Evolutionary conservation across 2,888 invertebrate species (phyloP), one percentile per base, ranked within the genome.

Genomic region (Crocallis elinguaria): DNA sequence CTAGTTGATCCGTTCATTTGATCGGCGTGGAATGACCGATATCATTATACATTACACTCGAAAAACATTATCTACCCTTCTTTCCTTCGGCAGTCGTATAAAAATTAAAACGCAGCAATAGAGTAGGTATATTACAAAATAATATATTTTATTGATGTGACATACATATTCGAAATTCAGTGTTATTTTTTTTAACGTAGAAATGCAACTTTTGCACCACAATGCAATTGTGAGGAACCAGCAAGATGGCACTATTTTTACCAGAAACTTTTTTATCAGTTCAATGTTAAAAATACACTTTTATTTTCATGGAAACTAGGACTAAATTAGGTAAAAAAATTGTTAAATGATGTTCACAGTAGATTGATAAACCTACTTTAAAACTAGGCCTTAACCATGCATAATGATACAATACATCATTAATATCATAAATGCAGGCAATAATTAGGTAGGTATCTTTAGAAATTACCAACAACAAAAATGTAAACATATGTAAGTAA

Each of bases 141-240:
- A 79, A 79, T 82, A 78, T 80, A 79, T 83, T 82, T 79, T 79
- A 81, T 74, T 82, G 82, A 79, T 77, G 79, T 79, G 77, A 81
- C 75, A 79, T 78, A 77, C 48, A 59, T 64, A 62, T 64, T 58
- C 42, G 49, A 60, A 62, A 62, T 58, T 53, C 58, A 48, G 64
- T 58, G 62, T 62, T 52, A 30, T 63, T 49, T 54, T 44, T 39
- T 30, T 38, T 43, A 60, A 57, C 52, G 67, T 76, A 73, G 66
- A 77, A 75, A 73, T 68, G 79, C 69, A 67, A 69, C 75, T 74
- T 71, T 77, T 71, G 74, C 75, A 70, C 59, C 66, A 62, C 67
- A 63, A 56, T 69, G 64, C 62, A 69, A 71, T 69, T 69, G 73
- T 55, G 67, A 86, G 84, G 84, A 86, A 87, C 86, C 81, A 77